Evolutionary conservation across 2,888 invertebrate species (phyloP).

Genomic region (Agelastica alni): DNA sequence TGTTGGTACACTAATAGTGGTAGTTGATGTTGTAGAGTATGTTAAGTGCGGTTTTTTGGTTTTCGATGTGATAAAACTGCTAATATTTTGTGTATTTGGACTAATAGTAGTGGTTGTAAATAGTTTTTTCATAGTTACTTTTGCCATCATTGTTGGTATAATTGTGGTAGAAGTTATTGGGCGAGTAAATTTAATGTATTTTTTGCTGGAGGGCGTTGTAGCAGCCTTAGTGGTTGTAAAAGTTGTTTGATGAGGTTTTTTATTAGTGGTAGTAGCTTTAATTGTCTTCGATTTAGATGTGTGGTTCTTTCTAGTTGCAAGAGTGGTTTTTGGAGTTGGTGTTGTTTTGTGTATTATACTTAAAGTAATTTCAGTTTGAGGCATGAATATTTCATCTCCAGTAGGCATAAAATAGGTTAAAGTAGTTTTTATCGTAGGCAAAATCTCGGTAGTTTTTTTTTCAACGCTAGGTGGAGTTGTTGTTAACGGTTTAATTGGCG

Average conservation of each 20-base stretch:
- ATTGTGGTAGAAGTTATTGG: constrained; percentile 1
- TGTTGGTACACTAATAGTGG: neutral
- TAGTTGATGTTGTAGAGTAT: constrained; percentile 1
- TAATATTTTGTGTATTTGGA: neutral
- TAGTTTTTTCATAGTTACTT: neutral
- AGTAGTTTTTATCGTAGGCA: constrained; percentile 29
- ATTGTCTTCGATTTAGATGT: constrained; percentile 4
- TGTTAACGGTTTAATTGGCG: neutral
- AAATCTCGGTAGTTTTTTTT: no score
- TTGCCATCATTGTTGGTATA: neutral
- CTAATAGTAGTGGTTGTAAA: neutral
- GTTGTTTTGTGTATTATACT: constrained; percentile 6
- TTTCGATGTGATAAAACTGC: no score
- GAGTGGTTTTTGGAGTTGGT: constrained; percentile 16
- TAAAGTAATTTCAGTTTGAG: constrained; percentile 12
- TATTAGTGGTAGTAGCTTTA: constrained; percentile 2
- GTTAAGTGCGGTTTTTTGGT: no score
- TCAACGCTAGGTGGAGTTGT: constrained; percentile 2
- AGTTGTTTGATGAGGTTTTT: neutral
- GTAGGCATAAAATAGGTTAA: constrained; percentile 42
- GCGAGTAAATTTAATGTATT: neutral
- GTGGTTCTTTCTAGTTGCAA: constrained; percentile 25
- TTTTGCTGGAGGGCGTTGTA: neutral
- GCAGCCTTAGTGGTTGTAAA: constrained; percentile 2
- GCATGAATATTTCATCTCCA: constrained; percentile 30